Base-by-base conservation (phyloP, 2,888 invertebrate species). In the Carabus problematicus region DNA sequence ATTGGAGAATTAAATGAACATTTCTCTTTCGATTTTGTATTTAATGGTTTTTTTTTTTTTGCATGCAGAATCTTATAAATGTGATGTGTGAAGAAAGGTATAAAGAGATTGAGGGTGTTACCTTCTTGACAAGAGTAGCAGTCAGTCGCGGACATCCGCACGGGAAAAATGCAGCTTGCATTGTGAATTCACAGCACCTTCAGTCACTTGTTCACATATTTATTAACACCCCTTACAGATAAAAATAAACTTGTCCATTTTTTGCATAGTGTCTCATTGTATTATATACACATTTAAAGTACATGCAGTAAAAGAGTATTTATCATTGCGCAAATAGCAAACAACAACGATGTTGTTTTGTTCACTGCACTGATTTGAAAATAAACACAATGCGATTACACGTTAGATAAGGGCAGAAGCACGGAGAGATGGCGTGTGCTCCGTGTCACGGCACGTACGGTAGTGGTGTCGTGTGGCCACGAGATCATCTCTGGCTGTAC, bases 91-190 rank as follows among this genome's bases (percentile, higher is more conserved):
- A 29, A 6, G 6, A 29, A 29, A 29, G 2, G 3, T 29, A 29
- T 29, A 29, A 29, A 29, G 29, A 29, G 29, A 29, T 29, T 29
- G 2, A 3, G 3, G 6, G 29, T 29, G 29, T 47, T 66, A 66
- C 66, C 66, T 66, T 66, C 49, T 58, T 66, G 11, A 66, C 58
- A 14, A 66, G 56, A 12, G 66, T 49, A 1, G 58, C 49, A 0
- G 66, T 40, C 29, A 66, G 59, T 40, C 58, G 16, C 3, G 66
- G 66, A 59, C 66, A 66, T 18, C 66, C 66, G n/a, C 66, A 66
- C 1, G 66, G 66, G 47, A 66, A 66, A 49, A 66, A 66, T 7
- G 47, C 59, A 66, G 45, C 49, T 18, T 66, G 58, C 59, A 66
- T 58, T 11, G 66, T 49, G 40, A 55, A 66, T 40, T 49, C 39